These are phyloP conservation scores for Mormoops blainvillei DNA, from an alignment of 2,113 vertebrate genomes.

Conservation along the genomic window DNA sequence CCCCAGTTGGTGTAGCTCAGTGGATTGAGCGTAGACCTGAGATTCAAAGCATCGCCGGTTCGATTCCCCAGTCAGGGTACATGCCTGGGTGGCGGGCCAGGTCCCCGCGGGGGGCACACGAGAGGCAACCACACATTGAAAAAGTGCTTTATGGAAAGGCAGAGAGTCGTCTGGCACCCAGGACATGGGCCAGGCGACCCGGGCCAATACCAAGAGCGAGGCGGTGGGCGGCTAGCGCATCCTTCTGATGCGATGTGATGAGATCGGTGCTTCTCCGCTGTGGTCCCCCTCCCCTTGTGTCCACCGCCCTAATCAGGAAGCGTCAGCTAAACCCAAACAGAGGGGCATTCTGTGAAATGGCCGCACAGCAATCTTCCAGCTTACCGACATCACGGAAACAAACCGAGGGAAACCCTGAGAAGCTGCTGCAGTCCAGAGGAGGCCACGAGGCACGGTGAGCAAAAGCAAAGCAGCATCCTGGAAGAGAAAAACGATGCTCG, in stretches of 20 bases:
- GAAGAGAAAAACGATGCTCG: background rate
- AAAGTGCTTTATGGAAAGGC: background rate
- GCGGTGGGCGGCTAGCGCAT: fast-evolving
- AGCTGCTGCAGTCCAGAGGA: background rate
- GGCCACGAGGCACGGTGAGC: background rate
- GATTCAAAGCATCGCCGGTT: too few species aligned
- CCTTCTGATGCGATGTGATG: background rate
- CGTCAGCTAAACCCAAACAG: background rate
- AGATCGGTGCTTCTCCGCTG: background rate
- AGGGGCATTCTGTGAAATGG: background rate
- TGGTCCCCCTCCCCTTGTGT: too few species aligned
- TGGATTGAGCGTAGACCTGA: too few species aligned
- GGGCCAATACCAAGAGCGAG: background rate
- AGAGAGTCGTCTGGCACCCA: background rate
- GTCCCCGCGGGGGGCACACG: too few species aligned
- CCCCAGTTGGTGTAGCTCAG: too few species aligned
- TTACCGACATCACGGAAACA: background rate
- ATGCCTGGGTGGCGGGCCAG: too few species aligned
- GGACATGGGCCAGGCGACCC: background rate
- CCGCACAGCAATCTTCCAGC: background rate
- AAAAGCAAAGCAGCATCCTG: background rate
- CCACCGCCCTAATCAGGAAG: background rate
- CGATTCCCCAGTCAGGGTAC: too few species aligned
- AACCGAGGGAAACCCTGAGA: background rate
- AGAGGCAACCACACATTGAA: too few species aligned